These are phyloP conservation scores for Nineta flava DNA, from an alignment of 2,888 invertebrate genomes.

Conservation along the genomic window DNA sequence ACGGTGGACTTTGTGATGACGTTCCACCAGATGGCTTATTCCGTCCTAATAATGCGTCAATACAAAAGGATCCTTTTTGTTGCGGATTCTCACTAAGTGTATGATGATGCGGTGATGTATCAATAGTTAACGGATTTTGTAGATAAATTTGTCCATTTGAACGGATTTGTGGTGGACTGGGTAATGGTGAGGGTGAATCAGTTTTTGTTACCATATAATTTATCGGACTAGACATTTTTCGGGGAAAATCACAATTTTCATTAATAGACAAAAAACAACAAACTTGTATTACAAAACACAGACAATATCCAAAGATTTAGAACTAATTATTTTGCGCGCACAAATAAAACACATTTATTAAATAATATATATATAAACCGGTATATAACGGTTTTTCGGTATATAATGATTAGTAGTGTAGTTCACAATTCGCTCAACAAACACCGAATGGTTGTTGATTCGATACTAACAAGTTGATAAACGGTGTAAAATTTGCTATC, in stretches of 20 bases:
- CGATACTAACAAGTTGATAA: slow-evolving; percentile 6
- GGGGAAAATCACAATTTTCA: neutral
- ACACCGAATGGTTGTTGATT: slow-evolving; percentile 3
- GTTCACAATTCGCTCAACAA: slow-evolving; percentile 1
- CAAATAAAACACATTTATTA: neutral
- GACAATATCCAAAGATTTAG: neutral
- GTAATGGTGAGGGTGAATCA: slow-evolving; percentile 7
- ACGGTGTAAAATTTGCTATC: slow-evolving; percentile 6
- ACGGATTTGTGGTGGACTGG: slow-evolving; percentile 5
- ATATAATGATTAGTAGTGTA: neutral
- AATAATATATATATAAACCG: too few relatives aligned
- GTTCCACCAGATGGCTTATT: slow-evolving; percentile 14
- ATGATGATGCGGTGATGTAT: slow-evolving; percentile 22
- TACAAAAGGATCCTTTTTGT: slow-evolving; percentile 60
- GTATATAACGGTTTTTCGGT: neutral
- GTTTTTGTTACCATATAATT: slow-evolving; percentile 6
- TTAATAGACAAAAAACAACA: neutral
- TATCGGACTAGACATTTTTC: slow-evolving; percentile 7
- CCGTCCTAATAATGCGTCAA: slow-evolving; percentile 66
- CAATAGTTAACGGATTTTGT: slow-evolving; percentile 10
- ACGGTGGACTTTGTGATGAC: slow-evolving; percentile 23
- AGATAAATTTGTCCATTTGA: slow-evolving; percentile 3
- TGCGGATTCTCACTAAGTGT: slow-evolving; percentile 12
- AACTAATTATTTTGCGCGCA: neutral
- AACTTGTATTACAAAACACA: neutral